Conservation (phyloP, 2,797 vertebrate genomes). For the Synanceia verrucosa region DNA sequence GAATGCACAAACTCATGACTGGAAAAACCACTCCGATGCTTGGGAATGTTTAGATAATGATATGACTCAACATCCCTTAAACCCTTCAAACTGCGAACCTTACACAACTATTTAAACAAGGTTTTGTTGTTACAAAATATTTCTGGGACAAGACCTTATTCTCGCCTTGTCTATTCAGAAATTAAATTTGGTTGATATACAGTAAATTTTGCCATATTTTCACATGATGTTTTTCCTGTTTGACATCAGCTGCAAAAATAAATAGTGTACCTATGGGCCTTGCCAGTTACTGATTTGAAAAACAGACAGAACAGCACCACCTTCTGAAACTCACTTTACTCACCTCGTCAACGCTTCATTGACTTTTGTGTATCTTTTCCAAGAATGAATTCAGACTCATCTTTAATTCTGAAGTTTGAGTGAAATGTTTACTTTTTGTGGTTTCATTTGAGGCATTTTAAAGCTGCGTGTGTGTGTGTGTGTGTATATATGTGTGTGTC, state of each 20-base stretch:
- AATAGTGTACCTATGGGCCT: not conserved
- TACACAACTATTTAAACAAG: not conserved
- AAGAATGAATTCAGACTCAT: conserved; percentile 9
- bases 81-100: not conserved
- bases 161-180: not conserved
- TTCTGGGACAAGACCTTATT: not conserved
- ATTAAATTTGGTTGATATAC: not conserved
- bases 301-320: conserved; percentile 51
- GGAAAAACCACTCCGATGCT: not conserved
- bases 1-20: not conserved
- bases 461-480: conserved; percentile 12
- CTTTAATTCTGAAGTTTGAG: conserved; percentile 24
- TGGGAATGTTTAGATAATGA: not conserved
- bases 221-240: conserved; percentile 6
- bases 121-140: not conserved
- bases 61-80: not conserved
- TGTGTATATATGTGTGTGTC: conserved; percentile 37
- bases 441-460: conserved; percentile 15
- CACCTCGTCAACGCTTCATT: not conserved
- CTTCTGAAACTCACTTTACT: conserved; percentile 38
- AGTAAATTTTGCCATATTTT: not conserved
- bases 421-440: conserved; percentile 48
- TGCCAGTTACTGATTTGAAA: not conserved
- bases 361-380: not conserved
- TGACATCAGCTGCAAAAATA: not conserved